Evolutionary conservation across 2,888 invertebrate genomes (phyloP).

Genomic region (Lithophane semibrunnea): DNA sequence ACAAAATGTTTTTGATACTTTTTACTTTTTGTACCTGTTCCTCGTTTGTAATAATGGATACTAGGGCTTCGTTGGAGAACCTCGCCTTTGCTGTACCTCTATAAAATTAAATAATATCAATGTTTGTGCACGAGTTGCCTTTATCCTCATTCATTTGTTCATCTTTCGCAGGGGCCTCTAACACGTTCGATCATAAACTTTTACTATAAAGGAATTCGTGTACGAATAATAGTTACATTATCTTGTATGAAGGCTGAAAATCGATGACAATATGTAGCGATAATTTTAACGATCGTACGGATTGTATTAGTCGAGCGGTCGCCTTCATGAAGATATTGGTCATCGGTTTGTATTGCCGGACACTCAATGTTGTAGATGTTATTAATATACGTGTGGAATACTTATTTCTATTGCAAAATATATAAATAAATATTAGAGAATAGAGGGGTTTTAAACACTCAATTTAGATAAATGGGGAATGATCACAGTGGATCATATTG

Average conservation of each 20-base stretch:
- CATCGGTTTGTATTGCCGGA: conserved; percentile 72
- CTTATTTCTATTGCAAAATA: conserved; percentile 62
- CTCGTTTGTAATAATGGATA: conserved; percentile 82
- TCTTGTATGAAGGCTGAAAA: conserved; percentile 77
- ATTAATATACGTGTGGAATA: conserved; percentile 61
- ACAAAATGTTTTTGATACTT: conserved; percentile 90
- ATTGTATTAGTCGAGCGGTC: conserved; percentile 70
- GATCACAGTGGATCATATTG: conserved; percentile 68
- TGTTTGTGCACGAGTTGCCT: conserved; percentile 81
- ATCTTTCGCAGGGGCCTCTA: conserved; percentile 60
- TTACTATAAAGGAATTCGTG: conserved; percentile 77
- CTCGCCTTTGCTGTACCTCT: conserved; percentile 82
- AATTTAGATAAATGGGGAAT: conserved; percentile 60
- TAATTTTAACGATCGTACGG: conserved; percentile 73
- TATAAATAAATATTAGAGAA: conserved; percentile 58
- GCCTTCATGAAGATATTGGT: conserved; percentile 71
- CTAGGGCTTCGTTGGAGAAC: conserved; percentile 80
- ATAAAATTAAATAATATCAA: conserved; percentile 69
- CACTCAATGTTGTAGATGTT: conserved; percentile 64
- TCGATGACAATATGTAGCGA: conserved; percentile 83
- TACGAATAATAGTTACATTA: conserved; percentile 72
- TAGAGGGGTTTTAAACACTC: conserved; percentile 60
- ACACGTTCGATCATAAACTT: conserved; percentile 46
- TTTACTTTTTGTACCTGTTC: conserved; percentile 86
- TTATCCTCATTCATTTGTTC: conserved; percentile 64